Base-by-base conservation (phyloP, 2,113 vertebrate species). In the Columbina picui region DNA sequence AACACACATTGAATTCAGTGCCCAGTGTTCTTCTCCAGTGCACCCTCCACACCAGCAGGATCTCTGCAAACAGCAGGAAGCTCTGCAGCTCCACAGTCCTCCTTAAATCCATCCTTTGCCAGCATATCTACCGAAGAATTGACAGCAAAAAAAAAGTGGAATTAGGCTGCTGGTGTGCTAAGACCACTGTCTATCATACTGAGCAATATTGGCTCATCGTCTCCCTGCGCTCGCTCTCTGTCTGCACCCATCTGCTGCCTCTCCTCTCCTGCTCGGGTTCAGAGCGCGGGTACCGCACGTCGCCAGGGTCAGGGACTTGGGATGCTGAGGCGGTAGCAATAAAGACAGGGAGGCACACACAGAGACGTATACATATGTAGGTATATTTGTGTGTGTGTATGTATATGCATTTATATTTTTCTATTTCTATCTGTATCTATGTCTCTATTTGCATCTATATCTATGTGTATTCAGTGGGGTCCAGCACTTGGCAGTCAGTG, bases 91-190 rank as follows among this genome's bases (percentile, higher is more conserved):
- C 81, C 81, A 30, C 80, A 95, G 87, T 92, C 95, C 95, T 95
- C 94, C 91, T 96, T 96, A 97, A 96, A 96, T 92, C 59, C 41
- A 19, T 45, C 81, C 20, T 0, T 84, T 95, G 94, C 57, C 89
- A 94, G 65, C 73, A 91, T 60, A 87, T 59, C 77, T 63, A 64
- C 91, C 0, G 1, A 83, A 92, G 92, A 78, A 59, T 1, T 96
- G 95, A 95, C 94, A 96, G 93, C 20, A 45, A 71, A 65, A 49
- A 49, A 77, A 57, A 22, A 11, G 12, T 49, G 18, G 73, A 84
- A 96, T 61, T 69, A 89, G 95, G 95, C 95, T 96, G 96, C 94
- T 97, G 94, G 74, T 95, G 95, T 95, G 96, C 95, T 95, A 95
- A 97, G 95, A 71, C 91, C 95, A 93, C 94, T 97, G 96, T 96